phyloP scores from a whole-genome alignment of 2,888 invertebrate genomes.

The Chouioia cunea region DNA sequence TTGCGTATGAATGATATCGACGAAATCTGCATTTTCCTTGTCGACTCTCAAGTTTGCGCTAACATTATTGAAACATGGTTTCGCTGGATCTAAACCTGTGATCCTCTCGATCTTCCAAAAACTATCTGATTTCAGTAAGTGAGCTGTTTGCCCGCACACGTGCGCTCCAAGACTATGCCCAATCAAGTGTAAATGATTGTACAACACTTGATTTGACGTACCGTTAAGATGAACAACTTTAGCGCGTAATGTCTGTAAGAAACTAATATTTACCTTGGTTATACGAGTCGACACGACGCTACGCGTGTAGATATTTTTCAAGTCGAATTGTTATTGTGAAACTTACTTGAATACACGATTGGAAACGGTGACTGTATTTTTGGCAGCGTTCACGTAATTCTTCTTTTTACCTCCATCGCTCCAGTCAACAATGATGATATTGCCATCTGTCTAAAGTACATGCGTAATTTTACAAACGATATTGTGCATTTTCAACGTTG shows the following conservation, averaged over 20 bases:
- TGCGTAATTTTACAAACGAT: neutral
- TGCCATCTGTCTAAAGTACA: conserved; percentile 27
- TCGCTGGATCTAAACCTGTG: conserved; percentile 75
- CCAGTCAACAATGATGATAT: conserved; percentile 45
- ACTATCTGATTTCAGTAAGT: conserved; percentile 66
- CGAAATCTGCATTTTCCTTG: conserved; percentile 72
- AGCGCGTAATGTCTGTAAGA: conserved; percentile 25
- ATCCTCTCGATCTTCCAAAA: conserved; percentile 54
- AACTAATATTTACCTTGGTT: conserved; percentile 15
- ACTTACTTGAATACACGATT: conserved; percentile 33
- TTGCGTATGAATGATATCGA: conserved; percentile 77
- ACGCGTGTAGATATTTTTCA: no score
- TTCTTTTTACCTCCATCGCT: conserved; percentile 19
- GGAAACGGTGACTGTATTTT: conserved; percentile 24
- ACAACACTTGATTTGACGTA: conserved; percentile 12
- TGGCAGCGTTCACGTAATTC: conserved; percentile 42
- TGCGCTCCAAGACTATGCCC: conserved; percentile 78
- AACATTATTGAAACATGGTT: conserved; percentile 73
- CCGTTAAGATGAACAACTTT: neutral
- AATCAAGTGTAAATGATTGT: conserved; percentile 70
- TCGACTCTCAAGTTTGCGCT: conserved; percentile 70
- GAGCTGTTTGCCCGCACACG: conserved; percentile 72
- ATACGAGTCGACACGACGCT: no score
- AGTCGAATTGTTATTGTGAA: neutral
- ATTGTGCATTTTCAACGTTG: no score